Conservation (phyloP, 1,140 invertebrate species). For the Drosophila aff. region DNA sequence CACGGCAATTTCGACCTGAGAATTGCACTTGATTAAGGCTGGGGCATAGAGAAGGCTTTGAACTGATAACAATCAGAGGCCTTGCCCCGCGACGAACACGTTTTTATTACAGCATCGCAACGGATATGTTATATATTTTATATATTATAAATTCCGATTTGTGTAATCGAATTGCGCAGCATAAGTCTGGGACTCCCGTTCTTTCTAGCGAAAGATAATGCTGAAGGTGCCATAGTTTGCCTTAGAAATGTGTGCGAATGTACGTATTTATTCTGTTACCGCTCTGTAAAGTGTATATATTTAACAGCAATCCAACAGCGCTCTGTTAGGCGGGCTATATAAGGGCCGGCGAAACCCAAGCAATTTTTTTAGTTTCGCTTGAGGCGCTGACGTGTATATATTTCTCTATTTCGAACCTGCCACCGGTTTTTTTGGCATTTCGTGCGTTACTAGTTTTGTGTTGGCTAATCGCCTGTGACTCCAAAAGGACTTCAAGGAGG, state of each 20-base stretch:
- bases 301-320: constrained; percentile 21
- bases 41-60: constrained; percentile 5
- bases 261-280: background rate
- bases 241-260: background rate
- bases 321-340: constrained; percentile 54
- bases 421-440: constrained; percentile 7
- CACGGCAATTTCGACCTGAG: constrained; percentile 26
- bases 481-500: constrained; percentile 46
- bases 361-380: constrained; percentile 63
- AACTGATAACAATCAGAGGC: constrained; percentile 35
- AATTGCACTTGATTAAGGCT: constrained; percentile 60
- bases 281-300: background rate
- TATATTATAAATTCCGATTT: constrained; percentile 23
- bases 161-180: constrained; percentile 46
- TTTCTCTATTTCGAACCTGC: background rate
- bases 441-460: constrained; percentile 12
- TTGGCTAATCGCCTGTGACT: background rate
- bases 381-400: constrained; percentile 51
- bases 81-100: constrained; percentile 32
- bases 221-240: background rate
- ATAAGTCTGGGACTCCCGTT: constrained; percentile 60
- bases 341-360: constrained; percentile 25
- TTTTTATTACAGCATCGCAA: constrained; percentile 19
- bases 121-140: background rate
- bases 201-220: constrained; percentile 16